Evolutionary conservation across 2,797 vertebrate genomes (phyloP).

Genomic region (Sphenopsis melanotis): DNA sequence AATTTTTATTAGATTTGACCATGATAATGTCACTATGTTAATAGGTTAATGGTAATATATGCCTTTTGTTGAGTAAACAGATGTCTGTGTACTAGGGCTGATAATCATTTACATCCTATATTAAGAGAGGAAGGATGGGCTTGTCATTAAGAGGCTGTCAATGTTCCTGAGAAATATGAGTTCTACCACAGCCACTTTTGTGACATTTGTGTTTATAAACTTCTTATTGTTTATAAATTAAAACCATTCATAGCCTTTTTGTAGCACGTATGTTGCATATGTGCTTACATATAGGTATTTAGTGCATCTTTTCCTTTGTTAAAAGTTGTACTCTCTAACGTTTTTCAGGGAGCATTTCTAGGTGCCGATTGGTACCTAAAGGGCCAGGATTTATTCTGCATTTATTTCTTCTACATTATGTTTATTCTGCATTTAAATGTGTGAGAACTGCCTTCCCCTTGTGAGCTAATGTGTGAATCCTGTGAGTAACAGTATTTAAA

Average conservation of each 20-base stretch:
- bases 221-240: not conserved
- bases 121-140: not conserved
- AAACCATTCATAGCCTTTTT: not conserved
- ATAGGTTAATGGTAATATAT: not conserved
- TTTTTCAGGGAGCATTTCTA: constrained; percentile 13
- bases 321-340: not conserved
- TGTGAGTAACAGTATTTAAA: constrained; percentile 49
- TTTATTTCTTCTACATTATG: not conserved
- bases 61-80: not conserved
- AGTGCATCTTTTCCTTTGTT: constrained; percentile 17
- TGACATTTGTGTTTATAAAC: not conserved
- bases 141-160: not conserved
- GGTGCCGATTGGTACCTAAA: not conserved
- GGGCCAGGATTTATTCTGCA: constrained; percentile 27
- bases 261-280: not conserved
- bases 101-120: not conserved
- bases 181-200: not conserved
- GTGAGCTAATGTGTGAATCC: constrained; percentile 48
- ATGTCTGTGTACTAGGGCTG: not conserved
- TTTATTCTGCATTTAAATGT: constrained; percentile 66
- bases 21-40: not conserved
- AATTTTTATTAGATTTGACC: not conserved
- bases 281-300: not conserved
- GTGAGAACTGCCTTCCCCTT: constrained; percentile 18
- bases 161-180: not conserved